phyloP scores from a whole-genome alignment of 2,888 invertebrate species.

The Agrilus biguttatus region DNA sequence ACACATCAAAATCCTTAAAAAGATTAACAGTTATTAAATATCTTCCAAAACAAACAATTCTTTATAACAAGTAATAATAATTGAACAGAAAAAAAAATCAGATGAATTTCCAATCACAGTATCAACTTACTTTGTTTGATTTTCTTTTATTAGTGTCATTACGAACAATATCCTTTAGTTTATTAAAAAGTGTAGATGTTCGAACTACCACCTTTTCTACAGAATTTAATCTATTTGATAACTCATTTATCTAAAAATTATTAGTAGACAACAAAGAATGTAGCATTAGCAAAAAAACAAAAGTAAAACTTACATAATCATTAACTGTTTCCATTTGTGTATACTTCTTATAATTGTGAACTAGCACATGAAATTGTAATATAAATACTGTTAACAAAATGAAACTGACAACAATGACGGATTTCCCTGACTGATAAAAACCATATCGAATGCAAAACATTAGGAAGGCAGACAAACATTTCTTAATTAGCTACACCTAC shows the following conservation, averaged over 20 bases:
- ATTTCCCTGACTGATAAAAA: constrained; percentile 17
- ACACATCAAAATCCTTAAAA: no score
- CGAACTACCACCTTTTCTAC: constrained; percentile 22
- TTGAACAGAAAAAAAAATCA: no score
- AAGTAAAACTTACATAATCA: constrained; percentile 27
- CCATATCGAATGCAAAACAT: constrained; percentile 18
- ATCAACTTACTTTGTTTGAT: constrained; percentile 9
- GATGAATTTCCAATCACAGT: background rate
- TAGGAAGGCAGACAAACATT: constrained; percentile 12
- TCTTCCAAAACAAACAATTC: no score
- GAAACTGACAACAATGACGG: constrained; percentile 17
- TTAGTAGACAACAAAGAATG: background rate
- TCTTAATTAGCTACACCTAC: constrained; percentile 5
- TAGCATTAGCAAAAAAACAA: background rate
- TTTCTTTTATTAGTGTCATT: constrained; percentile 7
- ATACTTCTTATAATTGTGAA: constrained; percentile 32
- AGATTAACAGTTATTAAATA: no score
- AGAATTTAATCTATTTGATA: constrained; percentile 26
- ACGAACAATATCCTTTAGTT: constrained; percentile 6
- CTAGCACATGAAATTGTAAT: constrained; percentile 32
- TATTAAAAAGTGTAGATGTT: constrained; percentile 15
- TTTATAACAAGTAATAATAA: no score
- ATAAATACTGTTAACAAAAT: constrained; percentile 25
- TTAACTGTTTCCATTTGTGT: constrained; percentile 32
- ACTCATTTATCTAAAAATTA: constrained; percentile 27